These are phyloP conservation scores for Lycaon pictus DNA, from an alignment of 2,113 vertebrate genomes.

Conservation along the genomic window DNA sequence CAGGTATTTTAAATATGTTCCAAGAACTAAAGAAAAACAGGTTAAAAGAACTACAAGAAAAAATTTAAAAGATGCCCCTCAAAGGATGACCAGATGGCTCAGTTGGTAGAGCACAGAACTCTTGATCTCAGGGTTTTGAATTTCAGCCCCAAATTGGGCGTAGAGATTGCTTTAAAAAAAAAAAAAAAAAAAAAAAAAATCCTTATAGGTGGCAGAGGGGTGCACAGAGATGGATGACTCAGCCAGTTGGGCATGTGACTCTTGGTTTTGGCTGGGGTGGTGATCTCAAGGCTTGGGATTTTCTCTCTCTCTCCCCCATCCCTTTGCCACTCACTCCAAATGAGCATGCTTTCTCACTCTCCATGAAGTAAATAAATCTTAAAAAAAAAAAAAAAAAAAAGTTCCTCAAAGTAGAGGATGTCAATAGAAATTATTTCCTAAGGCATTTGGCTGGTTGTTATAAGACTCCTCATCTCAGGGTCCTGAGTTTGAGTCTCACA, in stretches of 20 bases:
- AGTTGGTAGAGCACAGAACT: neutral
- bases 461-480: neutral
- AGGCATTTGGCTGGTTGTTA: neutral
- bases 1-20: neutral
- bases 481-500: neutral
- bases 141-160: neutral
- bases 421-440: neutral
- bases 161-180: neutral
- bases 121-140: neutral
- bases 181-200: neutral
- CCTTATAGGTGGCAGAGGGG: neutral
- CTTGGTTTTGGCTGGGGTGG: neutral
- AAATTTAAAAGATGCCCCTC: neutral
- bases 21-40: neutral
- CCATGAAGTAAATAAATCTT: too few relatives aligned
- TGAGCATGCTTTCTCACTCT: neutral
- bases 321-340: neutral
- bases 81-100: neutral
- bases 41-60: neutral
- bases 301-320: neutral
- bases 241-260: neutral
- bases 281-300: neutral
- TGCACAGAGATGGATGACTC: neutral
- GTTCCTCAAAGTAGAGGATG: neutral
- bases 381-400: neutral